A percentile compares a stretch with the other conserved stretches of the same genome.
phyloP scores from a whole-genome alignment of 2,888 invertebrate genomes.

The Vannuccia rotundouncinata region DNA sequence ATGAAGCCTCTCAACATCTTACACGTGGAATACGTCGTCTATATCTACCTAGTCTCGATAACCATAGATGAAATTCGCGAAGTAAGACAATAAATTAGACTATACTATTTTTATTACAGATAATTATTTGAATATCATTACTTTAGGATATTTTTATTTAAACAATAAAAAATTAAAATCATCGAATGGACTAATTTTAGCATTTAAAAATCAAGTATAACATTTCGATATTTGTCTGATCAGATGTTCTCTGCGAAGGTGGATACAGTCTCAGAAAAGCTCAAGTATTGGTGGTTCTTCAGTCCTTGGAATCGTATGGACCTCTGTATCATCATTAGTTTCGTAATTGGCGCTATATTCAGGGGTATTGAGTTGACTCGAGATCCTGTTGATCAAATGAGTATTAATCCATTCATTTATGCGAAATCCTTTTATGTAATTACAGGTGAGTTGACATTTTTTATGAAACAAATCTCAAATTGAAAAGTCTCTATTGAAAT shows the following conservation, averaged over 20 bases:
- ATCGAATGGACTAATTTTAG: too few species aligned
- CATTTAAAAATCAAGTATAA: too few species aligned
- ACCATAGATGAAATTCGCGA: too few species aligned
- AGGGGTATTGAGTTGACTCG: constrained; percentile 42
- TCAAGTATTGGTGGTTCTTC: constrained; percentile 51
- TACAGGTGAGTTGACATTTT: constrained; percentile 10
- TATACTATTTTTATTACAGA: too few species aligned
- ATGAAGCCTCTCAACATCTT: too few species aligned
- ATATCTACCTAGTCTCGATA: too few species aligned
- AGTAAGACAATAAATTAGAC: too few species aligned
- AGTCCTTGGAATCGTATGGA: constrained; percentile 49
- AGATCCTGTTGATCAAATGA: not conserved
- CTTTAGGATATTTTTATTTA: too few species aligned
- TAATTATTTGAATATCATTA: too few species aligned
- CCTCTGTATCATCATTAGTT: constrained; percentile 43
- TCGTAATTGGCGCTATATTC: constrained; percentile 43
- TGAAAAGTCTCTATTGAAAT: not conserved
- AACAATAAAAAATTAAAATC: too few species aligned
- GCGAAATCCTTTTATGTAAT: constrained; percentile 31
- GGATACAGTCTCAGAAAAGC: constrained; percentile 45
- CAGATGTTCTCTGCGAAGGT: constrained; percentile 43
- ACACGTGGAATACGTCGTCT: too few species aligned
- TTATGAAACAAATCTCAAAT: not conserved
- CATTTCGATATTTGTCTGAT: constrained; percentile 42
- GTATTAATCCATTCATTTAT: not conserved